A percentile compares a stretch with the other conserved stretches of the same genome.
Evolutionary conservation across 2,888 invertebrate genomes (phyloP).

Genomic region (Cryptocheilus praepositus): DNA sequence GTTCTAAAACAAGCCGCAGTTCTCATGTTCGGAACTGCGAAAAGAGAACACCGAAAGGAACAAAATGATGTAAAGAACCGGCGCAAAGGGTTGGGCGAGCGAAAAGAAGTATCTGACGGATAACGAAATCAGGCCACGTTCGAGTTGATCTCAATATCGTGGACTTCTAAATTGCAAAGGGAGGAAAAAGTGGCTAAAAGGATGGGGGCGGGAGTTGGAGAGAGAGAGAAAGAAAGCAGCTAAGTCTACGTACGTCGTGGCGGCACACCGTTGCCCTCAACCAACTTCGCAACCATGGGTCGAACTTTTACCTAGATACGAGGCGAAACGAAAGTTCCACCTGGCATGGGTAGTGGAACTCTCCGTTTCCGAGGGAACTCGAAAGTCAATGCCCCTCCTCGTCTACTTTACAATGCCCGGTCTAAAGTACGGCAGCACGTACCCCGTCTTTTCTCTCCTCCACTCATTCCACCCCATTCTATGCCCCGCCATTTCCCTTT

Average conservation of each 20-base stretch:
- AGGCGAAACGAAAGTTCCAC: constrained; percentile 30
- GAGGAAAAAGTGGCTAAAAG: background rate
- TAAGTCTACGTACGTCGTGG: too few species aligned
- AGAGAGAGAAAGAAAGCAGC: background rate
- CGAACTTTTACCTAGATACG: constrained; percentile 29
- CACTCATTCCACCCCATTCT: background rate
- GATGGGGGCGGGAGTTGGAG: background rate
- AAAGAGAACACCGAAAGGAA: too few species aligned
- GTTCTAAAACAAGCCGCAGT: too few species aligned
- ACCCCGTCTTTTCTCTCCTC: constrained; percentile 10
- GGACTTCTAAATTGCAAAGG: too few species aligned
- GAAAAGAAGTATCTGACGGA: too few species aligned
- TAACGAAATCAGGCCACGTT: constrained; percentile 6
- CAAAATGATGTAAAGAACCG: too few species aligned
- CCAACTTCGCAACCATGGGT: background rate
- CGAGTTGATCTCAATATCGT: constrained; percentile 7
- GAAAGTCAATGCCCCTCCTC: constrained; percentile 5
- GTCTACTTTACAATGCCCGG: constrained; percentile 19
- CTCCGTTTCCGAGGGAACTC: constrained; percentile 13
- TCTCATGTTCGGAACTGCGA: too few species aligned
- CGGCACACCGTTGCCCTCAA: background rate
- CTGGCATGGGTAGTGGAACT: constrained; percentile 3
- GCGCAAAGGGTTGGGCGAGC: too few species aligned
- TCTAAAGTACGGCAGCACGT: constrained; percentile 7
- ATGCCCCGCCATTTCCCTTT: constrained; percentile 10